Conservation (phyloP, 2,888 invertebrate genomes). For the Thymelicus lineola region DNA sequence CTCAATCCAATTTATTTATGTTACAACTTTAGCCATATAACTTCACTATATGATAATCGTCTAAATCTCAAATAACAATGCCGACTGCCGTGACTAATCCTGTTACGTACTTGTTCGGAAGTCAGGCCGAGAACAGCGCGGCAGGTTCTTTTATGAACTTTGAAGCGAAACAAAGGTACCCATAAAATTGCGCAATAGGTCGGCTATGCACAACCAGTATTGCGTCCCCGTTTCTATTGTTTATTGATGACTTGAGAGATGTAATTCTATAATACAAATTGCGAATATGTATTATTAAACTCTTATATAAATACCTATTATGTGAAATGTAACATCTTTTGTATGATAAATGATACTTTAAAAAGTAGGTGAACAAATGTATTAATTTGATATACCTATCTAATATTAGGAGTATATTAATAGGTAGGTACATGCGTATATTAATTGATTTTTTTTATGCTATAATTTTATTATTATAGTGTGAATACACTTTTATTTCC, state of each 20-base stretch:
- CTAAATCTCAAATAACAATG: slow-evolving; percentile 27
- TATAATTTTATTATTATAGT: no score
- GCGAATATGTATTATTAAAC: not conserved
- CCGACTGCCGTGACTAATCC: slow-evolving; percentile 27
- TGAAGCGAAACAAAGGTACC: slow-evolving; percentile 29
- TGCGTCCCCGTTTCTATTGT: not conserved
- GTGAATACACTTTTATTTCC: no score
- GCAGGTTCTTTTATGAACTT: slow-evolving; percentile 30
- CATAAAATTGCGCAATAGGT: slow-evolving; percentile 27
- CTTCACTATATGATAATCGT: slow-evolving; percentile 12
- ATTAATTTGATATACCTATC: no score
- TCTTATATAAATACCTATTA: no score
- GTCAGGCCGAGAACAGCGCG: slow-evolving; percentile 18
- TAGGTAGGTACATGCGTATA: no score
- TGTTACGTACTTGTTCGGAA: slow-evolving; percentile 30
- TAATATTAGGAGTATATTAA: no score
- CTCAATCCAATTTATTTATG: slow-evolving; percentile 6
- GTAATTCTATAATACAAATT: not conserved
- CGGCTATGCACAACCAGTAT: not conserved
- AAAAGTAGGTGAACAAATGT: no score
- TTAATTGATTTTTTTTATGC: no score
- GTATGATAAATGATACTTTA: no score
- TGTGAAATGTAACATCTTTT: no score
- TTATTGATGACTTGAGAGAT: not conserved
- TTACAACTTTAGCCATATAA: slow-evolving; percentile 7